Evolutionary conservation across 2,113 vertebrate species (phyloP).

Genomic region (Xyliphius kryptos): DNA sequence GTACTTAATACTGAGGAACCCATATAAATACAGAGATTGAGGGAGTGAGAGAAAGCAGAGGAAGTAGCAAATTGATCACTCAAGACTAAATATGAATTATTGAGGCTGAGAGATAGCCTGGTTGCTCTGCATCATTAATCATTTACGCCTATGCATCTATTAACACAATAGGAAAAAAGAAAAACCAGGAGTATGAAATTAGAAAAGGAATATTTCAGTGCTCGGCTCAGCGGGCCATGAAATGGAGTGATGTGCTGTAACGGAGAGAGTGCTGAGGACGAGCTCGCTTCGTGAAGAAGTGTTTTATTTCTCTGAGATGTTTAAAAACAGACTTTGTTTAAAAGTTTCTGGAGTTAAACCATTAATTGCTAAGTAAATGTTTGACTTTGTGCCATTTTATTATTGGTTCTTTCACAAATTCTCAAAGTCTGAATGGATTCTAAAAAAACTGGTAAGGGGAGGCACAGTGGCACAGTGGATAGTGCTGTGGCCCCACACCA

Average conservation of each 20-base stretch:
- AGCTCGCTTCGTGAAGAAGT: neutral
- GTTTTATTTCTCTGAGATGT: neutral
- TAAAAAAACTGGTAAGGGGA: neutral
- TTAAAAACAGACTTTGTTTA: neutral
- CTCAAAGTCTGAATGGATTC: neutral
- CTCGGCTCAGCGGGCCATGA: neutral
- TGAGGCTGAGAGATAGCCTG: slow-evolving; percentile 29
- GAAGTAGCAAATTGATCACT: slow-evolving; percentile 13
- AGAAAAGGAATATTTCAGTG: slow-evolving; percentile 1
- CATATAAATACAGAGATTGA: neutral
- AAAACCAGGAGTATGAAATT: slow-evolving; percentile 20
- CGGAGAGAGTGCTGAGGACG: neutral
- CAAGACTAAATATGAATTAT: slow-evolving; percentile 28
- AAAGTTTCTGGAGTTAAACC: neutral
- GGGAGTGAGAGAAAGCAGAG: neutral
- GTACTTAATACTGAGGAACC: neutral
- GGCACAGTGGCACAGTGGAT: too few relatives aligned
- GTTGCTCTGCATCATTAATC: slow-evolving; percentile 27
- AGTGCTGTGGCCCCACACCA: too few relatives aligned
- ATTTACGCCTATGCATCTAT: slow-evolving; percentile 9
- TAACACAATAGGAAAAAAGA: neutral
- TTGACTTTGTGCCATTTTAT: neutral
- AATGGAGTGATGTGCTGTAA: slow-evolving; percentile 2
- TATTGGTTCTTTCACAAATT: neutral
- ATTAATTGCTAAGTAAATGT: neutral